Conservation (phyloP, 2,888 invertebrate genomes). For the Trissonchulus latispiculum region DNA sequence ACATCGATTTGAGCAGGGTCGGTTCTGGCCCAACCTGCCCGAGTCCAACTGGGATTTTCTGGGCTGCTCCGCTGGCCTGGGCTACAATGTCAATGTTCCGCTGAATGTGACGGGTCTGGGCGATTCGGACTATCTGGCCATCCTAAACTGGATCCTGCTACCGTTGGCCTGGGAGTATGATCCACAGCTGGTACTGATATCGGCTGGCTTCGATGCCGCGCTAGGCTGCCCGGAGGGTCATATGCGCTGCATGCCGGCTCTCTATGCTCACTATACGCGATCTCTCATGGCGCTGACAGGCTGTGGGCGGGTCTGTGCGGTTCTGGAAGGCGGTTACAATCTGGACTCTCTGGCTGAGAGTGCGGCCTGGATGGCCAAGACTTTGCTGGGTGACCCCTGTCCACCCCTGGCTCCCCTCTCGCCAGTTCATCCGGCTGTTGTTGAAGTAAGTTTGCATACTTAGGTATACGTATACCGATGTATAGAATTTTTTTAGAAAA, state of each 20-base stretch:
- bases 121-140: conserved; percentile 73
- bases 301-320: conserved; percentile 61
- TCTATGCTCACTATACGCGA: conserved; percentile 78
- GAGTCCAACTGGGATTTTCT: conserved; percentile 40
- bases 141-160: conserved; percentile 74
- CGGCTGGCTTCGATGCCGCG: conserved; percentile 85
- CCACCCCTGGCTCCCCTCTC: neutral
- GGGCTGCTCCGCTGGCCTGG: conserved; percentile 59
- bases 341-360: conserved; percentile 71
- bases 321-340: conserved; percentile 86
- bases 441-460: neutral
- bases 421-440: neutral
- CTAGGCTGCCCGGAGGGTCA: conserved; percentile 51
- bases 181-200: conserved; percentile 67
- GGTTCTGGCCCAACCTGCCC: conserved; percentile 61
- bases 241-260: conserved; percentile 75
- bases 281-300: conserved; percentile 65
- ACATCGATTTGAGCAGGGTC: conserved; percentile 77
- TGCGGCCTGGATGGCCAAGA: conserved; percentile 75
- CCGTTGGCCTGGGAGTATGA: conserved; percentile 81
- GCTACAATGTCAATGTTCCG: conserved; percentile 82
- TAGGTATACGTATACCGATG: too few species aligned
- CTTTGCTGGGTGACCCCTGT: conserved; percentile 67
- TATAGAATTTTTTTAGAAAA: too few species aligned
- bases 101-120: conserved; percentile 68